phyloP scores from a whole-genome alignment of 1,140 invertebrate species.

The Drosophila sturtevanti region DNA sequence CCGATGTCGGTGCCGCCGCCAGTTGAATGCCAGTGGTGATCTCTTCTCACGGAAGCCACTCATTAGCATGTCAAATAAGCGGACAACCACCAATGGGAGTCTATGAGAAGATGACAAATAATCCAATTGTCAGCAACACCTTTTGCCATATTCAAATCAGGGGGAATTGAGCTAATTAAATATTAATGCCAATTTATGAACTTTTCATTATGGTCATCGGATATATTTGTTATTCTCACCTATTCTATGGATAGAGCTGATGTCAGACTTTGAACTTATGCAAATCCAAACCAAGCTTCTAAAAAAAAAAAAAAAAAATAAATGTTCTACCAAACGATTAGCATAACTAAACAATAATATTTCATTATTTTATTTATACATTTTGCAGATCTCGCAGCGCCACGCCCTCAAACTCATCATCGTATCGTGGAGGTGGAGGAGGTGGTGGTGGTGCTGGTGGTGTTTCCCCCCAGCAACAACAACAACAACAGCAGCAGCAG shows the following conservation, averaged over 20 bases:
- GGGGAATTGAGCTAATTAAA: slow-evolving; percentile 54
- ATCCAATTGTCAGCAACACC: slow-evolving; percentile 69
- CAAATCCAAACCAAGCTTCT: slow-evolving; percentile 19
- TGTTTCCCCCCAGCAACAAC: slow-evolving; percentile 85
- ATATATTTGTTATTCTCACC: slow-evolving; percentile 17
- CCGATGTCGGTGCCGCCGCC: background rate
- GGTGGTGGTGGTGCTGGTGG: slow-evolving; percentile 60
- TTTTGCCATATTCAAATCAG: slow-evolving; percentile 17
- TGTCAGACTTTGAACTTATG: slow-evolving; percentile 43
- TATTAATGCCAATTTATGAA: slow-evolving; percentile 72
- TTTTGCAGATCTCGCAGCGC: slow-evolving; percentile 86
- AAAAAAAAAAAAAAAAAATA: too few species aligned
- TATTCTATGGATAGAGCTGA: slow-evolving; percentile 26
- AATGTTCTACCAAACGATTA: slow-evolving; percentile 30
- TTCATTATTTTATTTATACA: background rate
- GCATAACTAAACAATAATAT: slow-evolving; percentile 29
- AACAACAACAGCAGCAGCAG: slow-evolving; percentile 84
- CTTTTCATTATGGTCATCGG: slow-evolving; percentile 26
- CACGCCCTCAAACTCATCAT: slow-evolving; percentile 89
- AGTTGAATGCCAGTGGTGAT: slow-evolving; percentile 3
- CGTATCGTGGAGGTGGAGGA: slow-evolving; percentile 84
- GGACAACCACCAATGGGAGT: slow-evolving; percentile 21
- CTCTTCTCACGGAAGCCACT: slow-evolving; percentile 74
- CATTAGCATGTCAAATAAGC: slow-evolving; percentile 75
- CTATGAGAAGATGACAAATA: slow-evolving; percentile 60